A percentile compares a stretch with the other conserved stretches of the same genome.
Conservation (phyloP, 2,113 vertebrate genomes). For the Calidris pugnax region DNA sequence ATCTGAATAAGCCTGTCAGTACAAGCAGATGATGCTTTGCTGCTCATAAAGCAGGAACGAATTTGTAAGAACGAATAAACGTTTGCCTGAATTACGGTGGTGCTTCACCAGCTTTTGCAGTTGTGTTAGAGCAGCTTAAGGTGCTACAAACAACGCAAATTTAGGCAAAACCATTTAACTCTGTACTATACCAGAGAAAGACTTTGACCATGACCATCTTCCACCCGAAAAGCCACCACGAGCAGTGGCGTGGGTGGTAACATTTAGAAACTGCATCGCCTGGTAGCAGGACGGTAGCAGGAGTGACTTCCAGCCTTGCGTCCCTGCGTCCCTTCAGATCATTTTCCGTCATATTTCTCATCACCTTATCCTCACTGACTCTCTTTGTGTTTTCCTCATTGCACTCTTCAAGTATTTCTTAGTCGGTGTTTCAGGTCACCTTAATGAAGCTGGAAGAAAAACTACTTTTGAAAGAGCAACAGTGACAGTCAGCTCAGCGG, state of each 20-base stretch:
- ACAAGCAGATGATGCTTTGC: background rate
- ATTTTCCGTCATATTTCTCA: background rate
- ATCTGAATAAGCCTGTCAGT: background rate
- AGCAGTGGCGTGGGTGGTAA: background rate
- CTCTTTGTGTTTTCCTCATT: background rate
- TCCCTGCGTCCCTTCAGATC: background rate
- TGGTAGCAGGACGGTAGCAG: background rate
- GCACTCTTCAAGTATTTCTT: background rate
- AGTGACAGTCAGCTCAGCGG: background rate
- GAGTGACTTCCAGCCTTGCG: background rate
- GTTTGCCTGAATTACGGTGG: background rate
- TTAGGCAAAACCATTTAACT: background rate
- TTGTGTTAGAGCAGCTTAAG: background rate
- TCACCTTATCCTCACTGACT: background rate
- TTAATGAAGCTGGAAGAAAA: background rate
- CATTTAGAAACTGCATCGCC: background rate
- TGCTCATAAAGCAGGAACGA: background rate
- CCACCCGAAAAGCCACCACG: background rate
- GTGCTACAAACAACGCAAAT: background rate
- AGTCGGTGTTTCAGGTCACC: background rate
- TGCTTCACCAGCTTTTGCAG: background rate
- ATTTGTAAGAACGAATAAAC: accelerated
- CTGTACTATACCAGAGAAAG: background rate
- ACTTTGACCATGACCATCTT: background rate
- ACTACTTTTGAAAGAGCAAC: background rate